Evolutionary conservation across 2,113 vertebrate genomes (phyloP).

Genomic region (Planiliza haematocheilus): DNA sequence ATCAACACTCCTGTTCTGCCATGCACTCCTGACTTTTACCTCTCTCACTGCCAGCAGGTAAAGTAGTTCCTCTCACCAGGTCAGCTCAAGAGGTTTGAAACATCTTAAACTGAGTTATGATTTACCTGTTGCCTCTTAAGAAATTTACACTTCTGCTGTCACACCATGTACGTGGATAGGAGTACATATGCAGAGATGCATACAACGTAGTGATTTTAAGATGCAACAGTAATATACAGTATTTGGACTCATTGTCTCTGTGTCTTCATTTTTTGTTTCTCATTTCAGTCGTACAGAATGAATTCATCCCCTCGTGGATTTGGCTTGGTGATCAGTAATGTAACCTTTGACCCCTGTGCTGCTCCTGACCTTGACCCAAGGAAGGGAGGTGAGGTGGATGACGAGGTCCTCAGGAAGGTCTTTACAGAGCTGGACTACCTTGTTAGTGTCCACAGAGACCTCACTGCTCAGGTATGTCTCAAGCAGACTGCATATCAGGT

Average conservation of each 20-base stretch:
- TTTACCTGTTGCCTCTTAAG: background rate
- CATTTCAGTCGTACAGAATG: slow-evolving; percentile 90
- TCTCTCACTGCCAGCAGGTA: slow-evolving; percentile 86
- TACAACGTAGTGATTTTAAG: too few relatives aligned
- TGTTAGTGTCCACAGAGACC: slow-evolving; percentile 84
- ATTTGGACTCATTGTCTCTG: background rate
- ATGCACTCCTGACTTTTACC: slow-evolving; percentile 90
- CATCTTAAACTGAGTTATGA: background rate
- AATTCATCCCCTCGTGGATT: slow-evolving; percentile 88
- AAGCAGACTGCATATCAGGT: background rate
- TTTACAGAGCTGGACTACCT: slow-evolving; percentile 90
- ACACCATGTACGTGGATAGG: background rate
- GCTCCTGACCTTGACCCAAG: slow-evolving; percentile 89
- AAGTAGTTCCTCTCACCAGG: slow-evolving; percentile 32
- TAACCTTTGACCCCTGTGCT: slow-evolving; percentile 84
- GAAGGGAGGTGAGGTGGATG: slow-evolving; percentile 93
- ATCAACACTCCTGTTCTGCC: slow-evolving; percentile 83
- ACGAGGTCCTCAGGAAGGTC: slow-evolving; percentile 85
- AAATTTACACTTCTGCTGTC: background rate
- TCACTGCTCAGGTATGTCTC: slow-evolving; percentile 87
- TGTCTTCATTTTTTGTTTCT: background rate
- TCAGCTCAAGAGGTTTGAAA: background rate
- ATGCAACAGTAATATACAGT: too few relatives aligned
- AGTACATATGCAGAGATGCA: background rate
- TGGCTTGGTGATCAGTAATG: slow-evolving; percentile 93